Evolutionary conservation across 2,888 invertebrate genomes (phyloP).

Genomic region (Clunio marinus): DNA sequence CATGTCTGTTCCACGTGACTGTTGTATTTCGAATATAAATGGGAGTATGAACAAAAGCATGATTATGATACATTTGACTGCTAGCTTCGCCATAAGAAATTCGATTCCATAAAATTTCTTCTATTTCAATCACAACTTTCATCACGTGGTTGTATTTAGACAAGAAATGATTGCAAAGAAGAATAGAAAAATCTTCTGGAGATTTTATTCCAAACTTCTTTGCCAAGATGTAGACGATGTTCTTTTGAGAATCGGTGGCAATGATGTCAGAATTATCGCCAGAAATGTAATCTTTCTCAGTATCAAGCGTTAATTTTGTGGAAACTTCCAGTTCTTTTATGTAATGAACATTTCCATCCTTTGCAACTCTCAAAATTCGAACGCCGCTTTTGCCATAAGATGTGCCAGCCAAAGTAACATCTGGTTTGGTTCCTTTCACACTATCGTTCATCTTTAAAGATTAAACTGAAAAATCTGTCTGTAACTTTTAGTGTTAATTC

Average conservation of each 20-base stretch:
- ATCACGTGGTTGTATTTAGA: slow-evolving; percentile 70
- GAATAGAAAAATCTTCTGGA: slow-evolving; percentile 70
- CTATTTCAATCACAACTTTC: slow-evolving; percentile 64
- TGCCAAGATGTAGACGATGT: slow-evolving; percentile 73
- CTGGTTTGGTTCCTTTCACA: slow-evolving; percentile 41
- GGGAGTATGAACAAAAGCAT: slow-evolving; percentile 70
- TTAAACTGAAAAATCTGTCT: background rate
- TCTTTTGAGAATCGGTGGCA: slow-evolving; percentile 79
- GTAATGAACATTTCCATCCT: slow-evolving; percentile 60
- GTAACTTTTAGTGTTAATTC: no score
- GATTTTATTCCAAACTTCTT: slow-evolving; percentile 72
- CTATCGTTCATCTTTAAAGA: background rate
- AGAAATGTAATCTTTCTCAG: slow-evolving; percentile 64
- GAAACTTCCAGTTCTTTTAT: slow-evolving; percentile 72
- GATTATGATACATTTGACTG: slow-evolving; percentile 60
- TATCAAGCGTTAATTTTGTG: slow-evolving; percentile 65
- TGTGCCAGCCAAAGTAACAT: slow-evolving; percentile 60
- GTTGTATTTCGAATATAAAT: slow-evolving; percentile 64
- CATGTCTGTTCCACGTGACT: slow-evolving; percentile 63
- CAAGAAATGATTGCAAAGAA: slow-evolving; percentile 70
- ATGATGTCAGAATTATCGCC: slow-evolving; percentile 75
- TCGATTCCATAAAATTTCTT: slow-evolving; percentile 75
- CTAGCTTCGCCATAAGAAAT: slow-evolving; percentile 54
- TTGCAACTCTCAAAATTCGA: slow-evolving; percentile 66
- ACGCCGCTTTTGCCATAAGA: slow-evolving; percentile 75